Base-by-base conservation (phyloP, 2,888 invertebrate genomes). In the Drosophila eohydei region DNA sequence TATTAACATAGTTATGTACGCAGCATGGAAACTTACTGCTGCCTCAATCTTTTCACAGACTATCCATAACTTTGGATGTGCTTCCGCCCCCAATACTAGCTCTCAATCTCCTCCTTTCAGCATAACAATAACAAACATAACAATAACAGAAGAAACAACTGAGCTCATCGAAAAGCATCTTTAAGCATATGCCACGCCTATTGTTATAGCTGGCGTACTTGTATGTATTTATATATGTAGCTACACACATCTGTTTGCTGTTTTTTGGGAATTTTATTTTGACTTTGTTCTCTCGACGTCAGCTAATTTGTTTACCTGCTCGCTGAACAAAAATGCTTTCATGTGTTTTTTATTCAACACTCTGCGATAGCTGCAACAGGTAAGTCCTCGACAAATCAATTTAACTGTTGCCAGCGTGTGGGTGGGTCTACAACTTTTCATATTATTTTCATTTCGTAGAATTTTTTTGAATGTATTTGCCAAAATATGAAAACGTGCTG, bases 91-190 rank as follows among this genome's bases (percentile, higher is more conserved):
- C 50, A 32, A 40, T 62, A 43, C 9, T 28, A 38, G 2, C 30
- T 32, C 30, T 2, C 32, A 16, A 6, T 34, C 51, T 16, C 48
- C 36, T 16, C 7, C 52, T 70, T 26, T 48, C 3, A 28, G 69
- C 68, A 73, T 70, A 72, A 76, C 64, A 68, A 54, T 65, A 65
- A 65, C 65, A 65, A 65, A 16, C 54, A 59, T 59, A 68, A 68
- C 40, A 69, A 68, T 54, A 69, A 69, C 69, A 71, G 28, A 30
- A 60, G 40, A 52, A 66, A 68, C 52, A 70, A 77, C 88, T 84
- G 84, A 87, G 82, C 82, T 87, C 88, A 87, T 82, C 82, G 87
- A 79, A 70, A 67, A 66, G 60, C 77, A 68, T 65, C 64, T 79
- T 56, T 67, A 59, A 56, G 60, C 64, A 59, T 48, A 36, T 34